Base-by-base conservation (phyloP, 2,888 invertebrate species). In the Archips crataeganus region DNA sequence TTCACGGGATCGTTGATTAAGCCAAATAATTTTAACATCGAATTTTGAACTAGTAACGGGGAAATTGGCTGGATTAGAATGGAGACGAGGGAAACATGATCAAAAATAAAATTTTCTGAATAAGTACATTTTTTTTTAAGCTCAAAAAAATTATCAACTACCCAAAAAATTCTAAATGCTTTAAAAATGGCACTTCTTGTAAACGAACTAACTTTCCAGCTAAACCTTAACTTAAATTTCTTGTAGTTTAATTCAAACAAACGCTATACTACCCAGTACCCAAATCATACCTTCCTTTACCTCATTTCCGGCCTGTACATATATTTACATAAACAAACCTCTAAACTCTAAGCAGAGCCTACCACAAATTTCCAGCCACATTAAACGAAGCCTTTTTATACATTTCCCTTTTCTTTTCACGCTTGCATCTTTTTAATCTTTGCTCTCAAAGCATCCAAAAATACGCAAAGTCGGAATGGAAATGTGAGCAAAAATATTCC, bases 361-460 rank as follows among this genome's bases (percentile, higher is more conserved):
- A 8, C 23, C 57, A 57, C 57, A 54, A 54, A 54, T 4, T 57
- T 57, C 57, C 57, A 57, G 57, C 32, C 54, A 23, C 39, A 39
- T 39, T 4, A 9, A 39, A 42, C 39, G 15, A 15, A 4, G 15
- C 61, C 32, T 65, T 68, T 62, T 72, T 62, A 45, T 47, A 62
- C 54, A 36, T 73, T 49, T 63, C 63, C 57, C 67, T 23, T 72
- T 67, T 49, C 49, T 64, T 57, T 59, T 45, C 45, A 42, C 34
- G 39, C 65, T 65, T 63, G 63, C 68, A 63, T 73, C 72, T 67
- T 73, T 45, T 73, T 73, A 73, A 69, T 73, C 63, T 73, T 68
- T 45, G n/a, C 34, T 8, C 67, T 73, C 73, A 73, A 73, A 69
- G 68, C 60, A 39, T 45, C 51, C 8, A 61, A 67, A 71, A 57